Base-by-base conservation (phyloP, 2,113 vertebrate genomes). In the Epinephelus lanceolatus region DNA sequence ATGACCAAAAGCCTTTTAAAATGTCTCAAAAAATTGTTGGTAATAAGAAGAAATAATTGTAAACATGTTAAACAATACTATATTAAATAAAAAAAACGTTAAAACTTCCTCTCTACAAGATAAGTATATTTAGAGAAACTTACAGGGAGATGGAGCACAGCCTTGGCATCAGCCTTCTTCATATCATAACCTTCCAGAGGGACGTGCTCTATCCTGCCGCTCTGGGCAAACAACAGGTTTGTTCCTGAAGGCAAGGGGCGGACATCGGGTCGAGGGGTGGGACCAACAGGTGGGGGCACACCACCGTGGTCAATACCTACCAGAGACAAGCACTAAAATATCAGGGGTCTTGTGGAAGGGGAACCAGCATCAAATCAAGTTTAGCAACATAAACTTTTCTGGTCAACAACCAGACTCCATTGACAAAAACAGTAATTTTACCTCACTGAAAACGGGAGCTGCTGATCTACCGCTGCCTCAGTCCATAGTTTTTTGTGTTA, bases 221-320 rank as follows among this genome's bases (percentile, higher is more conserved):
- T 97, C 87, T 99, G 98, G 30, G 97, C 95, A 86, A 96, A 98
- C 59, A 99, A 92, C 76, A 99, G 93, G 88, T 99, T 96, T 0
- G 97, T 97, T 83, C 97, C 97, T 0, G 97, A 94, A 0, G 96
- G 96, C 67, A 97, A 88, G 13, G 96, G 96, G 40, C 96, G 83
- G 0, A 97, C 94, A 1, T 96, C 94, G 0, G 97, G 96, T 56
- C 96, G 95, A 63, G 96, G 91, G 0, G 91, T 93, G 40, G 98
- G 98, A 65, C 97, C 92, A 5, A 96, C 76, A 59, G 91, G 88
- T 75, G 94, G 93, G 76, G 40, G 63, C 57, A 67, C 94, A 85
- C 76, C 77, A 18, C 61, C 93, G 45, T 96, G 95, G 42, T 96
- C 96, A 78, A 97, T 91, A 93, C 97, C 94, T 95, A 53, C 11